These are phyloP conservation scores for Lepus timidus DNA, from an alignment of 2,113 vertebrate genomes.

Conservation along the genomic window DNA sequence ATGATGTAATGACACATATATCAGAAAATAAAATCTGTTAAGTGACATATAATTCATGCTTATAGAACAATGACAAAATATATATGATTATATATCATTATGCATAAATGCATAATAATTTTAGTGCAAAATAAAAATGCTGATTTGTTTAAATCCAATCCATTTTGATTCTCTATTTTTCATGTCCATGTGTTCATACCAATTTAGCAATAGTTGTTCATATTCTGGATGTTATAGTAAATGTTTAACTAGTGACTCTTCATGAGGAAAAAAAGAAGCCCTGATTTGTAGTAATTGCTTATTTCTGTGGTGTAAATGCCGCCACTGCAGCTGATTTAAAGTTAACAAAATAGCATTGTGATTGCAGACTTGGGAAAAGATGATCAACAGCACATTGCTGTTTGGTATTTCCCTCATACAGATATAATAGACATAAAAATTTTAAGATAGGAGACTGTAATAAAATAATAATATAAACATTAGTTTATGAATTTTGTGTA, in stretches of 20 bases:
- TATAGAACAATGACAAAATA: too few species aligned
- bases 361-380: neutral
- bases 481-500: too few species aligned
- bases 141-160: too few species aligned
- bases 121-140: neutral
- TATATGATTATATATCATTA: neutral
- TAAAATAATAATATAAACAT: neutral
- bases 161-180: neutral
- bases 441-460: neutral
- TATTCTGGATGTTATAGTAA: neutral
- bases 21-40: too few species aligned
- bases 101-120: neutral
- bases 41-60: too few species aligned
- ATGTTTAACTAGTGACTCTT: neutral
- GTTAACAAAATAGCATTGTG: too few species aligned
- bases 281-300: neutral
- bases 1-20: neutral
- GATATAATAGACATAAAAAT: neutral
- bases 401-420: neutral
- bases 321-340: neutral
- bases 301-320: neutral
- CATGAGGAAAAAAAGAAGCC: neutral
- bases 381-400: neutral
- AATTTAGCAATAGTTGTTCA: neutral
- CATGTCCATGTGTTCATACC: neutral